These are phyloP conservation scores for Parazoanthus swiftii DNA, from an alignment of 92 coral and sea anemone species.

Conservation along the genomic window DNA sequence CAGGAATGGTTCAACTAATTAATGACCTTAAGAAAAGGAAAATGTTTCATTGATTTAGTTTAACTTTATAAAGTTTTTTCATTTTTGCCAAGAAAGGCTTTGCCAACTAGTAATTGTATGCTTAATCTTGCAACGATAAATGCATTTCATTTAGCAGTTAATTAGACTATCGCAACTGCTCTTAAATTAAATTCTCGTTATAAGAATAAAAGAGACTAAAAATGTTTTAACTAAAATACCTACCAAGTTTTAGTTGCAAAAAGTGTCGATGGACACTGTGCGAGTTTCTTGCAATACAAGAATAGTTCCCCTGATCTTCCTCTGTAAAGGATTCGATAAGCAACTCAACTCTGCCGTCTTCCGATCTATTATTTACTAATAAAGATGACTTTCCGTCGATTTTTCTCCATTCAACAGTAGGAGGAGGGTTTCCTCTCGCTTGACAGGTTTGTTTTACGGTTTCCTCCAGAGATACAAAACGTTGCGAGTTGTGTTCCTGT, in stretches of 20 bases:
- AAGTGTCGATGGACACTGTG: constrained; percentile 15
- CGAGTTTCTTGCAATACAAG: constrained; percentile 69
- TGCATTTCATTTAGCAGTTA: too few species aligned
- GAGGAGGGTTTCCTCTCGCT: constrained; percentile 76
- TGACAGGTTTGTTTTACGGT: constrained; percentile 52
- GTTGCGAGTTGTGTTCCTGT: background rate
- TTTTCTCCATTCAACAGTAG: constrained; percentile 65
- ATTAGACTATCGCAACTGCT: too few species aligned
- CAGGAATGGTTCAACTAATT: too few species aligned
- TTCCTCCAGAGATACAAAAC: constrained; percentile 30
- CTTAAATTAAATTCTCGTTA: background rate
- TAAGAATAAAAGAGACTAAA: background rate
- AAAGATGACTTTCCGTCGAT: constrained; percentile 21
- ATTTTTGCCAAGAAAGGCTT: too few species aligned
- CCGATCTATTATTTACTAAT: constrained; percentile 18
- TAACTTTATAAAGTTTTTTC: too few species aligned
- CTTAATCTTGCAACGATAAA: too few species aligned
- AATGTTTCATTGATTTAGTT: too few species aligned
- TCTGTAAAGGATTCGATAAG: constrained; percentile 39
- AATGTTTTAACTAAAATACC: background rate
- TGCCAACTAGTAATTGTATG: too few species aligned
- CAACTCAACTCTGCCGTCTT: constrained; percentile 35
- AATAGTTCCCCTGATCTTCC: constrained; percentile 62
- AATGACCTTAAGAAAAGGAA: too few species aligned
- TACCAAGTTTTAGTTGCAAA: constrained; percentile 16